Evolutionary conservation across 2,888 invertebrate genomes (phyloP).

Genomic region (Mantis religiosa): DNA sequence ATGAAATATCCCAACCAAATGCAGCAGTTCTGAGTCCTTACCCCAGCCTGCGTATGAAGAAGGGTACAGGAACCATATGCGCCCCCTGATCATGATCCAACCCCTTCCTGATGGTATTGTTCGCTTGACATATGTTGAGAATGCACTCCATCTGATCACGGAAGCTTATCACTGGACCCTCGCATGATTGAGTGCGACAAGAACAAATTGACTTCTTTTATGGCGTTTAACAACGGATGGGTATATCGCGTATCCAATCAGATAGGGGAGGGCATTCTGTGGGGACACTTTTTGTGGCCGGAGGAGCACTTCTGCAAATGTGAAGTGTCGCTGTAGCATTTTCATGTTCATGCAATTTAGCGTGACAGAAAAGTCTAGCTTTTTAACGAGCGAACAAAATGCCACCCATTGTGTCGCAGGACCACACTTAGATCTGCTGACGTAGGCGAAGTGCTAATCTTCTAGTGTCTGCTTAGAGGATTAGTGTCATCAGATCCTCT

Average conservation of each 20-base stretch:
- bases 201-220: slow-evolving; percentile 27
- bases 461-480: no score
- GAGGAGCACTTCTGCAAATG: background rate
- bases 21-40: no score
- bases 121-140: background rate
- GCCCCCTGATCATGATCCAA: background rate
- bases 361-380: no score
- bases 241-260: background rate
- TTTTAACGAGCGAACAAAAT: background rate
- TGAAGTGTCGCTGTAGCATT: background rate
- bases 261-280: background rate
- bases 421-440: no score
- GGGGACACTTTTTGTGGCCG: background rate
- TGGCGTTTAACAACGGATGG: background rate
- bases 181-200: slow-evolving; percentile 20
- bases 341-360: background rate
- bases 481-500: no score
- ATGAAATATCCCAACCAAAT: no score
- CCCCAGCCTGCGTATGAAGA: no score
- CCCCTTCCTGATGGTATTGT: background rate
- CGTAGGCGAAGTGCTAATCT: no score
- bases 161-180: background rate
- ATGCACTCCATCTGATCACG: background rate
- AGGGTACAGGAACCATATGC: background rate
- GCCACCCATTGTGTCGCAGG: background rate